Base-by-base conservation (phyloP, 1,140 invertebrate genomes). In the Rhynchophorus ferrugineus region DNA sequence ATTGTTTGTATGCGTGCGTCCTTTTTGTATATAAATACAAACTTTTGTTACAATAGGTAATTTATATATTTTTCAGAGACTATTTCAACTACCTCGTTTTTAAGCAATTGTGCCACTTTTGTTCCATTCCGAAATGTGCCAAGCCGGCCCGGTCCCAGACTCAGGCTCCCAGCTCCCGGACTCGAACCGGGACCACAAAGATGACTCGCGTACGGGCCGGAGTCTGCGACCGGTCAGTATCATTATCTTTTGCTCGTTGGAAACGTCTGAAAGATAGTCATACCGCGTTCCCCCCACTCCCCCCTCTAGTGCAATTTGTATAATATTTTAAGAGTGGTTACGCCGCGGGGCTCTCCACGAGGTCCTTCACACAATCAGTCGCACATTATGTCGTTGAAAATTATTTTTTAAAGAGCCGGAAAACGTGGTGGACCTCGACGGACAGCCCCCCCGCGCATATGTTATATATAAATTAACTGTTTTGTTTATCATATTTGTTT, bases 41-140 rank as follows among this genome's bases (percentile, higher is more conserved):
- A n/a, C n/a, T 57, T 54, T 49, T 48, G 43, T 58, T 57, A 33
- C 24, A 34, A 59, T 63, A 47, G 53, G 57, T 60, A 64, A 52
- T 52, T 61, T 58, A 63, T 53, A 54, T 61, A 51, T 58, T 60
- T 60, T 61, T 62, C 57, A 50, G 50, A 51, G 49, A 64, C 59
- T 49, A 67, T 59, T 47, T 59, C 24, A 65, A 54, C 65, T 67
- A 67, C 65, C 65, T 67, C 65, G 65, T 60, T 67, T 67, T 20
- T 52, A 54, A 43, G 21, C 19, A 19, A n/a, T 9, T 43, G 41
- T 43, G 41, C 41, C 41, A 43, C 19, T 11, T 43, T 44, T 33
- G 13, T 24, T 44, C 8, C 22, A 33, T 2, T 24, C n/a, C 3
- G 18, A 14, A 33, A 44, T 43, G 41, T 43, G 41, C 41, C 41